phyloP scores from a whole-genome alignment of 2,113 vertebrate species.

The Zosterops japonicus region DNA sequence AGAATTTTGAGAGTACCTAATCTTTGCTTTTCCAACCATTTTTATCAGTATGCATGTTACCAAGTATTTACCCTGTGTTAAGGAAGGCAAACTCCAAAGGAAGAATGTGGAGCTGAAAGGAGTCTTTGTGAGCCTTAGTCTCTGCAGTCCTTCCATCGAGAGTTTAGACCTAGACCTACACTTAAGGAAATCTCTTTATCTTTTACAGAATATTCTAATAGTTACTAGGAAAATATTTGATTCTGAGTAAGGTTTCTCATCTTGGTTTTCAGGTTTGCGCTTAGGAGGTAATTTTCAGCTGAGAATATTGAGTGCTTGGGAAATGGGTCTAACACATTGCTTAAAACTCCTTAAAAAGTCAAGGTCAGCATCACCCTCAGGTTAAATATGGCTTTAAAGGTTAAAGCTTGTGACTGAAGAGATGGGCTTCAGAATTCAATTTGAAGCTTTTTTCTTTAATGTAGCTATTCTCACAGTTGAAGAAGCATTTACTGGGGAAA shows the following conservation, averaged over 20 bases:
- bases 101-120: background rate
- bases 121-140: background rate
- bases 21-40: background rate
- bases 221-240: background rate
- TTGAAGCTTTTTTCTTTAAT: background rate
- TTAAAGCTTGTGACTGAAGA: background rate
- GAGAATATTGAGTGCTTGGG: background rate
- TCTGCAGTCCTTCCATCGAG: background rate
- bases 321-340: background rate
- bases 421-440: background rate
- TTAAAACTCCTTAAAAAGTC: background rate
- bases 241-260: background rate
- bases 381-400: background rate
- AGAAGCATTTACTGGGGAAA: background rate
- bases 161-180: background rate
- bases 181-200: background rate
- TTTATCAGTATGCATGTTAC: background rate
- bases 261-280: background rate
- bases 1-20: background rate
- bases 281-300: background rate
- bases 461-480: background rate
- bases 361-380: background rate
- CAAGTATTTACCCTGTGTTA: background rate
- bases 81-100: background rate
- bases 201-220: background rate